Base-by-base conservation (phyloP, 35 echinoderm and acorn worm species). In the Hemicentrotus pulcherrimus region DNA sequence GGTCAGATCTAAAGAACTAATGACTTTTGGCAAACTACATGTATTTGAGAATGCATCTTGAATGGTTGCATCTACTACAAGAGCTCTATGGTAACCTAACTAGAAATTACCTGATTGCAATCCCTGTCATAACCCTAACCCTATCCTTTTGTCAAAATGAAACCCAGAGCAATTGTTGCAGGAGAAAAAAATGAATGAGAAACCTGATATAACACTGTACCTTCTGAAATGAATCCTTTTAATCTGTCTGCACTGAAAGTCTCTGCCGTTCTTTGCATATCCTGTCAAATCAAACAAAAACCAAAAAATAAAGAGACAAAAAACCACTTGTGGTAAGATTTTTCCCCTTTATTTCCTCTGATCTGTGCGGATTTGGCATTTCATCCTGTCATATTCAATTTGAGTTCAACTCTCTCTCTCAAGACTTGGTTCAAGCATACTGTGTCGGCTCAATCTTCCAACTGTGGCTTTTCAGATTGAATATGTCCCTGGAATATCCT, bases 141-240 rank as follows among this genome's bases (percentile, higher is more conserved):
- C 35, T 41, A 41, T 41, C 35, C 35, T 41, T 41, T 41, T 41
- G 35, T 41, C 35, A 41, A 41, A 41, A 41, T 41, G 35, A 41
- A 41, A 41, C 35, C 35, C 0, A 41, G 35, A 41, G 35, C 35
- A 41, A 41, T 41, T 41, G 35, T 41, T 1, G 35, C 35, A 41
- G 35, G 35, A 41, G 35, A 41, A 41, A 41, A 41, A 1, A 3
- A 41, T 41, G 35, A 41, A 41, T 41, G 3, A 41, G 35, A 41
- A 41, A 41, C 35, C 35, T 41, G 35, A 41, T 41, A 41, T 41
- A 41, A 41, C 35, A 41, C 35, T 94, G n/a, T 88, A 99, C 98
- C 98, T 96, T 99, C 98, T 70, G 98, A 99, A 31, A 99, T 97
- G 96, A 99, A 99, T 14, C 98, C 98, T 89, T 97, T 95, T 97